Evolutionary conservation across 2,113 vertebrate species (phyloP), one percentile per base, ranked within the genome.

Genomic region (Ailuropoda melanoleuca): DNA sequence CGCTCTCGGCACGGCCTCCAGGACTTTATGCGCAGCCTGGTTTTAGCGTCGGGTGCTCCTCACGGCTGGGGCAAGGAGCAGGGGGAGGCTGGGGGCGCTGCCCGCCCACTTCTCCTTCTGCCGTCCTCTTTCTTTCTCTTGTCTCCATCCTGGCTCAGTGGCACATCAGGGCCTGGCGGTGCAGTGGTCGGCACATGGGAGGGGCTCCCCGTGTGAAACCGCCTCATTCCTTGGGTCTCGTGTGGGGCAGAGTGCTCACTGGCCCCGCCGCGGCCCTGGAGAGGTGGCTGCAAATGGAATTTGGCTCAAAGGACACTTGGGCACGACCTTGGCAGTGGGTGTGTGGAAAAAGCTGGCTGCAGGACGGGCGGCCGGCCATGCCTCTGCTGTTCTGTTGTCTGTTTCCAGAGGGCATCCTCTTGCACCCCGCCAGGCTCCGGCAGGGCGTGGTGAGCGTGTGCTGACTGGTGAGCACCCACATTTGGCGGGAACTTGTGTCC

Each of bases 401-500:
- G 0, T 24, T 4, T 37, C 50, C 62, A 1, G 39, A 74, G 23
- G 34, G n/a, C 1, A 0, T 81, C 29, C n/a, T 87, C 6, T 26
- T 24, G 21, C 74, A 1, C 0, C 0, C 8, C 31, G 77, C 26
- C n/a, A 11, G 7, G 82, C 56, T 53, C 55, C 4, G 21, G 68
- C 62, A 8, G 11, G 84, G 58, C 4, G 1, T 4, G 56, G 66
- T 13, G 13, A 43, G 53, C 46, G 0, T 43, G 78, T 70, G 81
- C 85, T 90, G 10, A 11, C 37, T 58, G 1, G 75, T 34, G 11
- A 72, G 34, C 0, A 1, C 87, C 82, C 66, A 9, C 18, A 95
- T 97, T 96, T 87, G 97, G 97, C 37, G 3, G 98, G 95, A 98
- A 95, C 48, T n/a, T 60, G 83, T 18, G 72, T 34, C 94, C 77